Conservation (phyloP, 2,797 vertebrate species). For the Spinus olivaceus region DNA sequence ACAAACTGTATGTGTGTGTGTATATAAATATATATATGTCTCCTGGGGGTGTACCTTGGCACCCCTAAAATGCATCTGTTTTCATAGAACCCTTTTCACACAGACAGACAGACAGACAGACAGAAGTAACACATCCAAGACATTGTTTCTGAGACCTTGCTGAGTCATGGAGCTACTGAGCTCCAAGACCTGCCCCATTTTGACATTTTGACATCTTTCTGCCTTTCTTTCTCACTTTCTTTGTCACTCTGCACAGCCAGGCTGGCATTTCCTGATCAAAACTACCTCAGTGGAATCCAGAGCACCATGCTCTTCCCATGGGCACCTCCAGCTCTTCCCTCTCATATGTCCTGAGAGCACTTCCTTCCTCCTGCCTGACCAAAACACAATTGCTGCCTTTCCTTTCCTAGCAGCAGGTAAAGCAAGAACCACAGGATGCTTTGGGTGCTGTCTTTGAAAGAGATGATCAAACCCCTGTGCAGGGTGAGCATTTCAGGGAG, state of each 20-base stretch:
- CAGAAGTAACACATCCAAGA: background rate
- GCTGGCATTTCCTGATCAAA: background rate
- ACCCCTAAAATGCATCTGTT: background rate
- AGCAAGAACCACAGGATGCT: background rate
- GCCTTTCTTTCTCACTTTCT: background rate
- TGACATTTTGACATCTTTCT: background rate
- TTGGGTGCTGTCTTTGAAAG: background rate
- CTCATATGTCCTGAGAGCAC: background rate
- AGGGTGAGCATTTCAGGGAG: background rate
- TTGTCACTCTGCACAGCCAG: background rate
- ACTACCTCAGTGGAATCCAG: fast-evolving
- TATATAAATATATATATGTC: fast-evolving
- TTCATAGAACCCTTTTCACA: background rate
- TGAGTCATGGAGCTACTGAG: background rate
- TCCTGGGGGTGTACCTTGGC: background rate
- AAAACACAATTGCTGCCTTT: background rate
- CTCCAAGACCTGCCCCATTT: background rate
- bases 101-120: background rate
- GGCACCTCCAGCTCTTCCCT: background rate
- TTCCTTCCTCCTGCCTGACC: background rate
- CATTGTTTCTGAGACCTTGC: background rate
- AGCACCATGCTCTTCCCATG: background rate
- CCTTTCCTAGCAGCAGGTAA: background rate
- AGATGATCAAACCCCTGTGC: background rate
- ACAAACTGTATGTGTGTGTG: fast-evolving